These are phyloP conservation scores for Phyllopteryx taeniolatus DNA, from an alignment of 2,113 vertebrate species.

Conservation along the genomic window DNA sequence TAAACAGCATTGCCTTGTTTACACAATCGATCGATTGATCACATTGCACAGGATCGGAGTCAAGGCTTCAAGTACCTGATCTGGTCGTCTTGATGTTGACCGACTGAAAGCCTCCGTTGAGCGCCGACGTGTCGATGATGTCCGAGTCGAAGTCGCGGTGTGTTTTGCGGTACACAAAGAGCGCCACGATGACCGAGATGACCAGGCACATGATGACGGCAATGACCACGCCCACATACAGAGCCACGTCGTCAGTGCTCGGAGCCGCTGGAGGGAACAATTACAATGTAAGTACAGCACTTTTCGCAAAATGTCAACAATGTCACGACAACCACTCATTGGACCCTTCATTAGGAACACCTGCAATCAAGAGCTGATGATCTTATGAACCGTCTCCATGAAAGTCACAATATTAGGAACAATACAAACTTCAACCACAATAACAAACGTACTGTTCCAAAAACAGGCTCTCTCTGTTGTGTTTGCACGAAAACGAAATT, in stretches of 20 bases:
- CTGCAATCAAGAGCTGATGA: too few relatives aligned
- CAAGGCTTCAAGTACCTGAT: constrained; percentile 77
- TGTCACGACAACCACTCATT: too few relatives aligned
- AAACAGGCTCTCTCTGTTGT: too few relatives aligned
- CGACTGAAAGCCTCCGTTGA: constrained; percentile 92
- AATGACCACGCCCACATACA: constrained; percentile 89
- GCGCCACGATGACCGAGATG: constrained; percentile 85
- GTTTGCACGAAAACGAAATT: too few relatives aligned
- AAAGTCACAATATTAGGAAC: too few relatives aligned
- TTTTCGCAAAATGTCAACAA: too few relatives aligned
- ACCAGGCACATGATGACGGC: constrained; percentile 91
- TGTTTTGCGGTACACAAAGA: constrained; percentile 93
- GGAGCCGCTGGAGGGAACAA: constrained; percentile 78
- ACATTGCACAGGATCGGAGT: neutral
- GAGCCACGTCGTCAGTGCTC: constrained; percentile 86
- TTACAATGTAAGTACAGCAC: too few relatives aligned
- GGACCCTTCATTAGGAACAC: too few relatives aligned
- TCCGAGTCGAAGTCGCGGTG: constrained; percentile 92
- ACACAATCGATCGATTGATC: neutral
- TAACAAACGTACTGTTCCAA: too few relatives aligned
- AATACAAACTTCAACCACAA: too few relatives aligned
- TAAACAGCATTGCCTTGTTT: neutral
- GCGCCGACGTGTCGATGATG: constrained; percentile 88
- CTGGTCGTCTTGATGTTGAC: constrained; percentile 93
- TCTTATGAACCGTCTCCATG: too few relatives aligned